A percentile compares a stretch with the other conserved stretches of the same genome.
These are phyloP conservation scores for Cyprinodon brontotheroides DNA, from an alignment of 2,113 vertebrate genomes.

Conservation along the genomic window DNA sequence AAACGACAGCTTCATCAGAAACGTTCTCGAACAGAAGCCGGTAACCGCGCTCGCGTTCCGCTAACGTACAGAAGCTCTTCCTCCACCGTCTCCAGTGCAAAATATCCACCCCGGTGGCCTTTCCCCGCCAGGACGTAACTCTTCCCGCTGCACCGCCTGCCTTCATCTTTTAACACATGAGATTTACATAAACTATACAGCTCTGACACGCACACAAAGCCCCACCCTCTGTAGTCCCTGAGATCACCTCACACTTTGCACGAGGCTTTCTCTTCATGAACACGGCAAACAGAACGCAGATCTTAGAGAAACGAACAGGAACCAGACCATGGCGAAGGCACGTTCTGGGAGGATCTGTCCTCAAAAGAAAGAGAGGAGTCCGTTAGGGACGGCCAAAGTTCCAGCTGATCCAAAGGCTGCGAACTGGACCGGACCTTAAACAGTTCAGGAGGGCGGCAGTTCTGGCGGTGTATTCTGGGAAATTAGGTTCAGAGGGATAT, in stretches of 20 bases:
- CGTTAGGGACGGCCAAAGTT: constrained; percentile 30
- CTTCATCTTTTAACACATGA: constrained; percentile 21
- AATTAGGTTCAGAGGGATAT: not conserved
- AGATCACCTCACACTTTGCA: constrained; percentile 74
- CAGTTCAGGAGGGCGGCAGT: constrained; percentile 29
- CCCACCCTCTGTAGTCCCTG: constrained; percentile 70
- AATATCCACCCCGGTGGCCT: constrained; percentile 42
- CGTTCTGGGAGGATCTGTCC: constrained; percentile 66
- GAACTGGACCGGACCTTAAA: constrained; percentile 1
- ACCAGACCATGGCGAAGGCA: constrained; percentile 73
- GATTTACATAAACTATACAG: constrained; percentile 43
- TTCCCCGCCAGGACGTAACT: constrained; percentile 20
- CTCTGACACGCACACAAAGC: not conserved
- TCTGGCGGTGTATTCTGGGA: constrained; percentile 36
- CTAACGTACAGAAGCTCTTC: constrained; percentile 28
- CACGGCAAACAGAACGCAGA: constrained; percentile 38
- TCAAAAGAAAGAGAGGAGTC: constrained; percentile 41
- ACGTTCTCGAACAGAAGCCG: not conserved
- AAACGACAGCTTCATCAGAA: not conserved
- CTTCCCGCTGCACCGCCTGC: constrained; percentile 4
- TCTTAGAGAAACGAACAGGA: constrained; percentile 38
- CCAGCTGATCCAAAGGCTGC: constrained; percentile 5
- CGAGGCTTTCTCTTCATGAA: constrained; percentile 62
- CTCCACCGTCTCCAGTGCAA: constrained; percentile 58
- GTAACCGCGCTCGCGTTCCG: constrained; percentile 8